Evolutionary conservation across 1,140 invertebrate genomes (phyloP).

Genomic region (Ericerus pela): DNA sequence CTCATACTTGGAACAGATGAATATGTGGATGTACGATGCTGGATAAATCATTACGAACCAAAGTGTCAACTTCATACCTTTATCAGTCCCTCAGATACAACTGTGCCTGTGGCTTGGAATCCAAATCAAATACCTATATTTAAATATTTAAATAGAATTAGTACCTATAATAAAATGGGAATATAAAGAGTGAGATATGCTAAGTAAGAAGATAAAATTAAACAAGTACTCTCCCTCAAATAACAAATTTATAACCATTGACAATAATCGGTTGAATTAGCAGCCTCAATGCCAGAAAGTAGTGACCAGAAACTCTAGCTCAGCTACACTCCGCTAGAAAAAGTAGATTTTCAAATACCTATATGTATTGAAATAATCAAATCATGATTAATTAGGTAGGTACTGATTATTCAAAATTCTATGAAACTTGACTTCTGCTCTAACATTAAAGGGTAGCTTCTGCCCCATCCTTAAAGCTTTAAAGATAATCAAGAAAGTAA

Average conservation of each 20-base stretch:
- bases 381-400: not conserved
- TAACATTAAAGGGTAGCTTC: too few species aligned
- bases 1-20: too few species aligned
- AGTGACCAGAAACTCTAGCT: not conserved
- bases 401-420: not conserved
- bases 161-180: not conserved
- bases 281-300: too few species aligned
- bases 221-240: not conserved
- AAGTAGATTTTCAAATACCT: not conserved
- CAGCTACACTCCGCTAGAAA: not conserved
- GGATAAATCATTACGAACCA: too few species aligned
- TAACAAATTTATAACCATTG: constrained; percentile 7
- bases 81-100: not conserved
- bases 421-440: not conserved
- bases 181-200: not conserved
- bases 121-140: not conserved
- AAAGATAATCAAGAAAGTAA: too few species aligned
- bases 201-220: not conserved
- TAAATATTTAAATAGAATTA: not conserved
- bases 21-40: too few species aligned
- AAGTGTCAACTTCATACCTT: too few species aligned
- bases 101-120: not conserved
- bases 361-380: not conserved
- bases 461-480: too few species aligned
- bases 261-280: not conserved